Conservation (phyloP, 2,797 vertebrate species). For the Euthynnus affinis region DNA sequence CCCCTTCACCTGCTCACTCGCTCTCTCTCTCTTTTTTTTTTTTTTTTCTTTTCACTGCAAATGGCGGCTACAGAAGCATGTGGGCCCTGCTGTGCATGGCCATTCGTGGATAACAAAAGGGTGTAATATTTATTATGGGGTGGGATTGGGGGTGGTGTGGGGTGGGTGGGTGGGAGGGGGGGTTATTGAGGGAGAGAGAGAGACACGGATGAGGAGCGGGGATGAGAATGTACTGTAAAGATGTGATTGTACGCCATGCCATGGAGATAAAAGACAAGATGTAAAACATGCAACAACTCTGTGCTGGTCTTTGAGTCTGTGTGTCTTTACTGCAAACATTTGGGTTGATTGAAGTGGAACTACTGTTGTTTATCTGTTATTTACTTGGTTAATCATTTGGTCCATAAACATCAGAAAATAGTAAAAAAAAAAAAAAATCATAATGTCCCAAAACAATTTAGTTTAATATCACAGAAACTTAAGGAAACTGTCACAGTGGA, state of each 20-base stretch:
- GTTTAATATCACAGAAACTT: neutral
- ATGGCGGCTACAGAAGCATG: slow-evolving; percentile 53
- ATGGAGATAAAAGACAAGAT: slow-evolving; percentile 78
- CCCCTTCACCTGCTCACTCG: slow-evolving; percentile 2
- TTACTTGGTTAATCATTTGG: neutral
- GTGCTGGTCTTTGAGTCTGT: slow-evolving; percentile 47
- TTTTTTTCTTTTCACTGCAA: slow-evolving; percentile 47
- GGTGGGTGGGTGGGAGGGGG: slow-evolving; percentile 1
- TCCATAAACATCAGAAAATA: neutral
- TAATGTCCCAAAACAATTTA: no score
- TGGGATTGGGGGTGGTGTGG: slow-evolving; percentile 9
- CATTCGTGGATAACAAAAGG: slow-evolving; percentile 50
- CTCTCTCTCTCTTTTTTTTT: slow-evolving; percentile 39
- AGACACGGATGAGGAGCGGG: slow-evolving; percentile 29
- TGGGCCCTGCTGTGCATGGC: slow-evolving; percentile 82
- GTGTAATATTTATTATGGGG: slow-evolving; percentile 82
- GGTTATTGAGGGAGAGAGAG: slow-evolving; percentile 18
- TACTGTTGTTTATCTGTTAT: neutral
- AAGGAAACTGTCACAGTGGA: neutral
- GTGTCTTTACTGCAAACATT: slow-evolving; percentile 1
- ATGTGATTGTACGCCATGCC: slow-evolving; percentile 77
- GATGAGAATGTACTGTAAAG: slow-evolving; percentile 80
- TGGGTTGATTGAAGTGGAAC: neutral
- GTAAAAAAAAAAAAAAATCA: neutral
- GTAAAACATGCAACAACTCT: slow-evolving; percentile 65